These are phyloP conservation scores for Bombus vancouverensis DNA, from an alignment of 1,140 invertebrate genomes.

Conservation along the genomic window DNA sequence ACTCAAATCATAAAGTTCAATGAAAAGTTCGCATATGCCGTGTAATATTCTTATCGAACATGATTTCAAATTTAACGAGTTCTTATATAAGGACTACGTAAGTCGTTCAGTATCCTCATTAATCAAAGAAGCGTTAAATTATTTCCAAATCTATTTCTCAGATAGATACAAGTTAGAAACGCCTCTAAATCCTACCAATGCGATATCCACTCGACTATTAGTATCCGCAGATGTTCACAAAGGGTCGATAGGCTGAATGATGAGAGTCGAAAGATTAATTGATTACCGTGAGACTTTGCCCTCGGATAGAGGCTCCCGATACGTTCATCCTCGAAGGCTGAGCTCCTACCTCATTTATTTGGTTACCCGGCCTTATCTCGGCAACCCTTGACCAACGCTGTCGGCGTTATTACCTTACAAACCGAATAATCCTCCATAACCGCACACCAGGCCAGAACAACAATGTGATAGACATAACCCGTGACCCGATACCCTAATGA, in stretches of 20 bases:
- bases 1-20: background rate
- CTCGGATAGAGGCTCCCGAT: conserved; percentile 28
- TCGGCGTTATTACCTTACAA: conserved; percentile 60
- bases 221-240: background rate
- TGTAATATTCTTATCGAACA: background rate
- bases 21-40: too few species aligned
- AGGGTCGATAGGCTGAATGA: conserved; percentile 29
- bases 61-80: background rate
- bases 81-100: too few species aligned
- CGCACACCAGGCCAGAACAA: conserved; percentile 58
- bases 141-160: background rate
- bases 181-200: background rate
- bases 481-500: conserved; percentile 74
- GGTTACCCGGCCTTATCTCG: conserved; percentile 69
- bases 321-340: conserved; percentile 25
- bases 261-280: conserved; percentile 55
- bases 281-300: conserved; percentile 29
- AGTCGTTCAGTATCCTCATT: background rate
- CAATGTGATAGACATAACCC: conserved; percentile 75
- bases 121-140: background rate
- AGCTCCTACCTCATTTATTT: conserved; percentile 61
- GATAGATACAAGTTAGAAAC: background rate
- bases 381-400: conserved; percentile 30
- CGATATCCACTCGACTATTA: background rate
- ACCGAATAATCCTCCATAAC: conserved; percentile 56